Evolutionary conservation across 2,113 vertebrate genomes (phyloP), one percentile per base, ranked within the genome.

Genomic region (Galemys pyrenaicus): DNA sequence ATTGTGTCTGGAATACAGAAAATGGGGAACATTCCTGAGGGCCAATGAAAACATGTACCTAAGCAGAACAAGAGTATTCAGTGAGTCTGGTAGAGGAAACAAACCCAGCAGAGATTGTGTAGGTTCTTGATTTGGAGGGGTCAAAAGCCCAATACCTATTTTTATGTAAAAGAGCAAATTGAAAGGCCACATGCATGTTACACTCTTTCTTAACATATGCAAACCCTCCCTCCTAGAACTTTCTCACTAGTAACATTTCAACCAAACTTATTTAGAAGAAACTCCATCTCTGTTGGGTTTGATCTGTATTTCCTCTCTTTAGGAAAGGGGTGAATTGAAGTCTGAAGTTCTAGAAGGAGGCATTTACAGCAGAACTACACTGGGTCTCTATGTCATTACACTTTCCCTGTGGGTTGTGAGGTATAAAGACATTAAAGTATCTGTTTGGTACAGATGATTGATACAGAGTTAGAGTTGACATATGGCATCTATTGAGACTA

Each of bases 341-440:
- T 44, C 17, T 54, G 3, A 32, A n/a, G 11, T 44, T n/a, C 30
- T 32, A 51, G 6, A 67, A 65, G 19, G 19, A 51, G 15, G 0
- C 30, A 54, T 17, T 15, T 65, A 37, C 49, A 51, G 81, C 10
- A 39, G 17, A 75, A 13, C 17, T 10, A 0, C 58, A 44, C 8
- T 44, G 6, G 49, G n/a, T 5, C 39, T 93, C 58, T 62, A 24
- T 62, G 24, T 67, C 4, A 2, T 19, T 74, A 35, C 28, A 62
- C 4, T 32, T 67, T 44, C 22, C 71, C 7, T 20, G 3, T 64
- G 20, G 32, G 6, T 56, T 56, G 1, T 58, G 19, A 71, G 60
- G 22, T 87, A 41, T 90, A 73, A 80, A 81, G 80, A 58, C 49
- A 11, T 70, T 71, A 58, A 87, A 71, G 15, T 82, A 20, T 79